Evolutionary conservation across 2,888 invertebrate genomes (phyloP), one percentile per base, ranked within the genome.

Genomic region (Eristalinus sepulchralis): DNA sequence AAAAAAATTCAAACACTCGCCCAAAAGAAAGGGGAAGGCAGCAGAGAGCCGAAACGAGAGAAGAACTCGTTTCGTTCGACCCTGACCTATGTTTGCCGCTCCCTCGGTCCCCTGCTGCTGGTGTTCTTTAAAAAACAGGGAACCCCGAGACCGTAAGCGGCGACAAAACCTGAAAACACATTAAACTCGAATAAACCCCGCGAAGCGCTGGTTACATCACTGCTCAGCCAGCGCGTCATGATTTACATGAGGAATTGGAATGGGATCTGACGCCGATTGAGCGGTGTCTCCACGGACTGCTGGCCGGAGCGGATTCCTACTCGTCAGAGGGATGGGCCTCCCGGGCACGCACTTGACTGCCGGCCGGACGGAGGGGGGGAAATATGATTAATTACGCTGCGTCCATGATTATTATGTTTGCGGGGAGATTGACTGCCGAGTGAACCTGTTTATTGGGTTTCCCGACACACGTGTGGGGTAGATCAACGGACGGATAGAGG

Each of bases 81-180:
- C 47, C 47, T 47, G 47, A 47, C 47, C 47, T 47, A 47, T 47
- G 47, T 47, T 47, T 17, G 47, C 47, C 47, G 47, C 47, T 47
- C 47, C 47, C 47, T 47, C 47, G n/a, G 34, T 20, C 17, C 17
- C 17, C 17, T 17, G 4, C 47, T 47, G 17, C 13, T n/a, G 13
- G 39, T 36, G 36, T 13, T 36, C 13, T 8, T 17, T 47, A n/a
- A 6, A 47, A 47, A 47, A 47, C 47, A 17, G 47, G 47, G 47
- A 47, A 47, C 47, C 47, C 17, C 47, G 8, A 47, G 47, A 17
- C 17, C 8, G 47, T 47, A 47, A 34, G 10, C 4, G 10, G 34
- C 22, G 22, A n/a, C 13, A 63, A 77, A 70, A 78, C 70, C 78
- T 78, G 78, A 78, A 78, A 71, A 78, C 64, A 39, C 59, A 78